Evolutionary conservation across 92 coral and sea anemone genomes (phyloP).

Genomic region (Nematostella vectensis): DNA sequence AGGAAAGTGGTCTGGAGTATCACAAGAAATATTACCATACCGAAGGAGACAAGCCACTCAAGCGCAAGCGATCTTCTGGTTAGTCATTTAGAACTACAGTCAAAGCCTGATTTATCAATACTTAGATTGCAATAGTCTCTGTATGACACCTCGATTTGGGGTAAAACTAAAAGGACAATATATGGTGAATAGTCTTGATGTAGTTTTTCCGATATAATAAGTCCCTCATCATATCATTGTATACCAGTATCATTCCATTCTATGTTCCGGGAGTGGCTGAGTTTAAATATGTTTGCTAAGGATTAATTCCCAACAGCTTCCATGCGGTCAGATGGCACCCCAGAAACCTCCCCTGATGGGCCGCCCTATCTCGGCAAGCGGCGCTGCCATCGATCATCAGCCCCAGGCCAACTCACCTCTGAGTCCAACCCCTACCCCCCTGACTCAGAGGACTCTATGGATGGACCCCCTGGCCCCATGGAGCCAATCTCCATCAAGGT

Average conservation of each 20-base stretch:
- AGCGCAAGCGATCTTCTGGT: constrained; percentile 83
- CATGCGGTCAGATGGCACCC: constrained; percentile 49
- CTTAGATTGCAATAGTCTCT: no score
- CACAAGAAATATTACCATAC: constrained; percentile 87
- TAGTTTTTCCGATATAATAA: no score
- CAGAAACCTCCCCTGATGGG: constrained; percentile 59
- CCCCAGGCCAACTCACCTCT: constrained; percentile 65
- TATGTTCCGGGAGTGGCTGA: no score
- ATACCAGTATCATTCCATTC: no score
- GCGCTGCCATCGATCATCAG: constrained; percentile 79
- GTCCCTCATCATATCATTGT: no score
- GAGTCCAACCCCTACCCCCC: neutral
- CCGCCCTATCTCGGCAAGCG: constrained; percentile 39
- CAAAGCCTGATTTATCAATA: no score
- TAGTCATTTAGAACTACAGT: no score
- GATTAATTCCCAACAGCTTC: constrained; percentile 29
- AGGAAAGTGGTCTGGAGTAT: constrained; percentile 86
- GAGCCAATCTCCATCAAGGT: constrained; percentile 17
- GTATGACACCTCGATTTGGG: no score
- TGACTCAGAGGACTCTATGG: neutral
- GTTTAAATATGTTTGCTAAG: no score
- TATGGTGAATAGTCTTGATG: no score
- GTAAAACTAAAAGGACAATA: no score
- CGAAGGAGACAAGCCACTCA: constrained; percentile 44
- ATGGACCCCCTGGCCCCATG: constrained; percentile 2